A percentile compares a stretch with the other conserved stretches of the same genome.
phyloP scores from a whole-genome alignment of 2,797 vertebrate genomes.

The Nannoperca obscura region DNA sequence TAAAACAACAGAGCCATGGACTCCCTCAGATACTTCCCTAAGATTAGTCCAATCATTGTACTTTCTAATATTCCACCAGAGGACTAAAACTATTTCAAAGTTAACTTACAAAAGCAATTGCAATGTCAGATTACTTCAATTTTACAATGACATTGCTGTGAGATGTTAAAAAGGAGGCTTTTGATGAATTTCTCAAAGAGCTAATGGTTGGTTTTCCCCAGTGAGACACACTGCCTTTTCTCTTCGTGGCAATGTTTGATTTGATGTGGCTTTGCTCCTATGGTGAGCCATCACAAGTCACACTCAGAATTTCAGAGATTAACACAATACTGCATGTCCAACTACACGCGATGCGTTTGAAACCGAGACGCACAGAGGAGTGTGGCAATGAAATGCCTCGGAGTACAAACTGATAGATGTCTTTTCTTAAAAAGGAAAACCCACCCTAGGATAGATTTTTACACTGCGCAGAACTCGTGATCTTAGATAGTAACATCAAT shows the following conservation, averaged over 20 bases:
- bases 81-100: conserved; percentile 59
- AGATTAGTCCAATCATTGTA: conserved; percentile 60
- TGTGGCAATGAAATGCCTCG: conserved; percentile 26
- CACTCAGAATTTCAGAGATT: conserved; percentile 43
- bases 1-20: conserved; percentile 47
- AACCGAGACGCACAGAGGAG: conserved; percentile 27
- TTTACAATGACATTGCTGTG: conserved; percentile 64
- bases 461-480: conserved; percentile 27
- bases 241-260: conserved; percentile 40
- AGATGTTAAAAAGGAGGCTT: conserved; percentile 58
- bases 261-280: conserved; percentile 57
- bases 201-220: conserved; percentile 74
- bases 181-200: conserved; percentile 74
- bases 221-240: conserved; percentile 31
- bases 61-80: conserved; percentile 59
- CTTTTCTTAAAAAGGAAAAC: conserved; percentile 51
- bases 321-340: conserved; percentile 51
- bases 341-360: conserved; percentile 38
- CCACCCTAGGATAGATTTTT: conserved; percentile 34
- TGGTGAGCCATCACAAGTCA: conserved; percentile 53
- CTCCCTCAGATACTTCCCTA: conserved; percentile 47
- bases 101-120: conserved; percentile 67
- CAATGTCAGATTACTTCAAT: conserved; percentile 63
- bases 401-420: conserved; percentile 50
- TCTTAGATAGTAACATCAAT: conserved; percentile 42